Base-by-base conservation (phyloP, 2,888 invertebrate genomes). In the Macrophya annulata region DNA sequence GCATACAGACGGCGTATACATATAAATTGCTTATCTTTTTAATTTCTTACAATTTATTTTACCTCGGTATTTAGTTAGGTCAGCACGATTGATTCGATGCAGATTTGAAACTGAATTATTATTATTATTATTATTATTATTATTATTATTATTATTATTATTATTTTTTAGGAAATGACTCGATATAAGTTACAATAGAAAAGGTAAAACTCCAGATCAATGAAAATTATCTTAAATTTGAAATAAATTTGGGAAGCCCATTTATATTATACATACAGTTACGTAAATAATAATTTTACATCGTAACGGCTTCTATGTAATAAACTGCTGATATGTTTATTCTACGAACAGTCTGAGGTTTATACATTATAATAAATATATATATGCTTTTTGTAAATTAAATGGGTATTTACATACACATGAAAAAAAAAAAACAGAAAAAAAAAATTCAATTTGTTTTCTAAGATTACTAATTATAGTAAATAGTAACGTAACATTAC, bases 91-190 rank as follows among this genome's bases (percentile, higher is more conserved):
- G 62, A 81, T 81, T n/a, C 43, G 5, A 62, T 81, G 81, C 81
- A 81, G 81, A 81, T 81, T 81, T 81, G 59, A 43, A 62, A 81
- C 6, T 51, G 51, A 77, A 77, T 51, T 77, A 31, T 31, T 31
- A 31, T 12, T 37, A 37, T 71, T 74, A 45, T 21, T 37, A 37
- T 31, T 37, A 6, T 51, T 77, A 37, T 31, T 37, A 6, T 51
- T 77, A 77, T 51, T 77, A 31, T 31, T 31, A 31, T 12, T 37
- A 37, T 71, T 74, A 45, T 21, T 37, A 37, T 31, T 37, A 6
- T 51, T 77, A n/a, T n/a, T 77, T 51, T 55, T 77, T 77, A 51
- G 51, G 43, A 37, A 81, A 81, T 81, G 81, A 81, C 81, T 81
- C 48, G 37, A 59, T 55, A 62, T 81, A 81, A 81, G 62, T 81